phyloP scores from a whole-genome alignment of 1,140 invertebrate genomes.

The Macrocentrus cingulum region DNA sequence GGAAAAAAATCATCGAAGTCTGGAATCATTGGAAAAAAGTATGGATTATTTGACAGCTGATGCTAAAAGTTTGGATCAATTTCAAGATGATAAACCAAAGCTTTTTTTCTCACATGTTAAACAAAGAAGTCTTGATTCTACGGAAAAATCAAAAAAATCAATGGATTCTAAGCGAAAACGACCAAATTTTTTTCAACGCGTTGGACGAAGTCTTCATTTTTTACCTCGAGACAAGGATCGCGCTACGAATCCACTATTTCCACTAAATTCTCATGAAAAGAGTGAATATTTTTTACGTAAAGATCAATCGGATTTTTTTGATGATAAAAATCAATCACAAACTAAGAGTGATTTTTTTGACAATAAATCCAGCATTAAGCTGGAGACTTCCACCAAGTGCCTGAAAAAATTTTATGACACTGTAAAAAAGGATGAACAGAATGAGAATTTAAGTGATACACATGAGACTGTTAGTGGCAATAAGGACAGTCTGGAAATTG shows the following conservation, averaged over 20 bases:
- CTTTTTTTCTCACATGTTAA: conserved; percentile 33
- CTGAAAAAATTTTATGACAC: background rate
- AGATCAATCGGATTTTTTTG: conserved; percentile 37
- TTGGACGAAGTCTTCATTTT: conserved; percentile 44
- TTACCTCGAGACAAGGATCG: conserved; percentile 38
- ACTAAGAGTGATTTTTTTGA: conserved; percentile 30
- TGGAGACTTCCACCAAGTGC: conserved; percentile 12
- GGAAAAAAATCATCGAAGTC: conserved; percentile 38
- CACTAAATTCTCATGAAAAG: conserved; percentile 32
- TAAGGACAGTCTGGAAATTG: conserved; percentile 47
- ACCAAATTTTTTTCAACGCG: conserved; percentile 39
- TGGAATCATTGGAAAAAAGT: conserved; percentile 40
- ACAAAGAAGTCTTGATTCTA: conserved; percentile 38
- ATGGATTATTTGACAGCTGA: conserved; percentile 28
- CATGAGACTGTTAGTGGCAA: conserved; percentile 38
- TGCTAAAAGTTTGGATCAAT: conserved; percentile 39
- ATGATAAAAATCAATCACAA: conserved; percentile 3
- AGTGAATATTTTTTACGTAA: conserved; percentile 45
- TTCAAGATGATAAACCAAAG: conserved; percentile 32
- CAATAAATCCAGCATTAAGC: conserved; percentile 14
- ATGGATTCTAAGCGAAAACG: conserved; percentile 34
- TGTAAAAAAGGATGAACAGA: background rate
- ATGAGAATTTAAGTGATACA: conserved; percentile 21
- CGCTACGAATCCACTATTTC: conserved; percentile 25
- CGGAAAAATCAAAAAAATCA: conserved; percentile 35